Evolutionary conservation across 2,888 invertebrate species (phyloP), one percentile per base, ranked within the genome.

Genomic region (Macaria liturata): DNA sequence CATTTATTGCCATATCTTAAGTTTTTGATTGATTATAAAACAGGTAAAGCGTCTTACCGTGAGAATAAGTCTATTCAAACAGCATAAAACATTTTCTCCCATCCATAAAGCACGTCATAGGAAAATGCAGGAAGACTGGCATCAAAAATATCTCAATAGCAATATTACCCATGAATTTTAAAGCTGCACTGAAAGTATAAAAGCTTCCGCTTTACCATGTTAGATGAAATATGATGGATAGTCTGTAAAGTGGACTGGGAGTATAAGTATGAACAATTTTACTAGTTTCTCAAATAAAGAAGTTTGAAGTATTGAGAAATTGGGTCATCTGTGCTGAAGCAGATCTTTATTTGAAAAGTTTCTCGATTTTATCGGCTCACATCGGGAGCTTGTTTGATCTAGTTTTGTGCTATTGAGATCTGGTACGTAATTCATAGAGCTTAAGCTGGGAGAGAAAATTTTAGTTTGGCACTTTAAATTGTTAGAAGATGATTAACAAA

Each of bases 281-380:
- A 53, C 61, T 59, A 67, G 55, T 74, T 66, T 62, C 49, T 61
- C 55, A 47, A 50, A 54, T 51, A 71, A 68, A 70, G 64, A 68
- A 72, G 67, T 72, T 68, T 66, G 68, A 62, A 67, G 59, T 66
- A 69, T 67, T 75, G 71, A 74, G 74, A 76, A 77, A 78, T 76
- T 77, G 73, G 76, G 78, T 78, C 76, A 73, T 74, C 72, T 62
- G 57, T 67, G 62, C 67, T 65, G 72, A 70, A 70, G 69, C 67
- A 69, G 70, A 73, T 78, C 75, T 80, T 79, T 80, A 79, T 78
- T 71, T 62, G 73, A 68, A 74, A 79, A 79, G 71, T 79, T 79
- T 49, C 56, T 58, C 66, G 68, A 61, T 74, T 78, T 76, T 75
- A 66, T 71, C 60, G 59, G 68, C 52, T 62, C 62, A 61, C 65